Evolutionary conservation across 1,140 invertebrate species (phyloP).

Genomic region (Papilio xuthus): DNA sequence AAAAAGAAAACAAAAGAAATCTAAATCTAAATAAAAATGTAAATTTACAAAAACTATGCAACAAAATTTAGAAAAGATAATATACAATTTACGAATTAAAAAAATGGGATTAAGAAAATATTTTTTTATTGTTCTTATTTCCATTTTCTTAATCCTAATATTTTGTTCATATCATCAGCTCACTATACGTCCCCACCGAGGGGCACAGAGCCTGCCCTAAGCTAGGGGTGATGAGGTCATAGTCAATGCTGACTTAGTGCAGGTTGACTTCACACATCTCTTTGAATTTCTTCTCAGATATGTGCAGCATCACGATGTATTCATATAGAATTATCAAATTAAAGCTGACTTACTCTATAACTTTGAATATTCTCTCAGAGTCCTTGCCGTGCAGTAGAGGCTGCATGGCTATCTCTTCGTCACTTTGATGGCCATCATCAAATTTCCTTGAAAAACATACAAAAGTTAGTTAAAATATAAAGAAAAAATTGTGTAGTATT

Average conservation of each 20-base stretch:
- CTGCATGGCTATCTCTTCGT: conserved; percentile 76
- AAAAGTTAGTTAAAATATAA: too few relatives aligned
- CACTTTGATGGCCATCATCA: conserved; percentile 66
- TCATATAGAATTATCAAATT: conserved; percentile 5
- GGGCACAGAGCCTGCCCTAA: too few relatives aligned
- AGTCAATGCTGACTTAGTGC: too few relatives aligned
- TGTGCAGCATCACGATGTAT: too few relatives aligned
- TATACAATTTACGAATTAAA: conserved; percentile 9
- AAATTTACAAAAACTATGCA: conserved; percentile 24
- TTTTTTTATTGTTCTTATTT: not conserved
- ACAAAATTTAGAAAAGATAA: conserved; percentile 33
- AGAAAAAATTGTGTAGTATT: not conserved
- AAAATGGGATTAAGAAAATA: conserved; percentile 4
- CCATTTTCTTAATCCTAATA: not conserved
- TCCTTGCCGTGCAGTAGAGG: conserved; percentile 72
- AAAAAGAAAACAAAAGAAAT: conserved; percentile 30
- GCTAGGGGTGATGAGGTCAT: too few relatives aligned
- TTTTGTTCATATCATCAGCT: too few relatives aligned
- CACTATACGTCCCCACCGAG: too few relatives aligned
- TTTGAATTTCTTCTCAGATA: too few relatives aligned
- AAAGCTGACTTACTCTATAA: conserved; percentile 68
- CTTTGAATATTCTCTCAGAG: conserved; percentile 74
- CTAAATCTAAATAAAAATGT: not conserved
- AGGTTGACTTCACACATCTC: too few relatives aligned
- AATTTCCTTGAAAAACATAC: conserved; percentile 57